Evolutionary conservation across 1,140 invertebrate species (phyloP), one percentile per base, ranked within the genome.

Genomic region (Ericerus pela): DNA sequence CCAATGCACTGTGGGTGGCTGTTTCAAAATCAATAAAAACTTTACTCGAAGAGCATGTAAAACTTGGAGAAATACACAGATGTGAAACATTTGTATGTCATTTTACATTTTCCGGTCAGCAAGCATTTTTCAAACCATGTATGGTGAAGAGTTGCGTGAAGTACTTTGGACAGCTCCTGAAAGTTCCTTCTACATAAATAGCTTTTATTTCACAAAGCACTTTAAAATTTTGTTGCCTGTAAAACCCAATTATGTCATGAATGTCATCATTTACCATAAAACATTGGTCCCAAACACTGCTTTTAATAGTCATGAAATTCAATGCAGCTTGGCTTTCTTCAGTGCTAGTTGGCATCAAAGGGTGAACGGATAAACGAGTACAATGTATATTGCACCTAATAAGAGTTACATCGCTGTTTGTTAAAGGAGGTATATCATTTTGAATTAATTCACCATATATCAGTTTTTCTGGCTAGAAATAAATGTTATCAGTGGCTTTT

Each of bases 361-460:
- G 47, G 26, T 51, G 47, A 12, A 51, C 47, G 30, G 24, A 51
- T 38, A 27, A 51, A 51, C 47, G 24, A 16, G 47, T n/a, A 51
- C 20, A 3, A 28, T 51, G 47, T n/a, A 51, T 27, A 51, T 27
- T 51, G 12, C 30, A 28, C 22, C 24, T 14, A 51, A 18, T 51
- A 18, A 27, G 11, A 20, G 22, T n/a, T 16, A 41, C n/a, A n/a
- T n/a, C 22, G 5, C n/a, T 51, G 2, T 12, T 8, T 5, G 12
- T 27, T 27, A 51, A 51, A 27, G 47, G 27, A n/a, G 12, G 22
- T 51, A 27, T 1, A 51, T 27, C 47, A 2, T 4, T 16, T 51
- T 51, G 1, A n/a, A n/a, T 51, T 10, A 27, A 27, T 51, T 12
- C 24, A 2, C n/a, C n/a, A 14, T 14, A 28, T 28, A 51, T 27